Base-by-base conservation (phyloP, 2,113 vertebrate genomes). In the Catharus fuscescens region DNA sequence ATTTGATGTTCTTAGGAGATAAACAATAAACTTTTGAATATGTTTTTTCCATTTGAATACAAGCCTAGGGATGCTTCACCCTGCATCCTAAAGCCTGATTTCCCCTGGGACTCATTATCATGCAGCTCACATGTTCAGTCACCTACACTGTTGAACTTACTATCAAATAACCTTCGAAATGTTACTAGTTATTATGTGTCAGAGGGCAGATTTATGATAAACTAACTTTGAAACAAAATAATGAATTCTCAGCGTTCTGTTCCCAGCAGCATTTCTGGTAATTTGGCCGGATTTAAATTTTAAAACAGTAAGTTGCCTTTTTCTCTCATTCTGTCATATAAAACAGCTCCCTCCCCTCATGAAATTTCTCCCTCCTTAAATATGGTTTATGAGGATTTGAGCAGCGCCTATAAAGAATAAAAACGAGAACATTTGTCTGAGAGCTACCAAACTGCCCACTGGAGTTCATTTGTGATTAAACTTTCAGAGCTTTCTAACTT, bases 201-300 rank as follows among this genome's bases (percentile, higher is more conserved):
- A 97, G 92, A 97, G 95, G 96, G 82, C 94, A 98, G 96, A 98
- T 98, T 98, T 97, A 97, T 96, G 96, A 98, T 97, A 98, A 98
- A 97, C 95, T 97, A 97, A 96, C 95, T 97, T 98, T 97, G 94
- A 98, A 97, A 97, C 86, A 97, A 97, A 97, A 95, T 97, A 97
- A 97, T 97, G 94, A 96, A 97, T 97, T 97, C 78, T 92, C 93
- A 80, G 90, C 32, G 10, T 92, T 79, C 89, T 93, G 1, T 96
- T 93, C 96, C 80, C 95, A 90, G 94, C 92, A 97, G 95, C 88
- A 74, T 96, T 92, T 86, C 88, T 96, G 81, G 86, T 96, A 95
- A 97, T 96, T 97, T 95, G 65, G 89, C 71, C 9, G 56, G 70
- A 96, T 98, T 98, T 97, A 97, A 93, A 97, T 97, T 97, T 96